These are phyloP conservation scores for Cinclus cinclus DNA, from an alignment of 2,113 vertebrate species.

Conservation along the genomic window DNA sequence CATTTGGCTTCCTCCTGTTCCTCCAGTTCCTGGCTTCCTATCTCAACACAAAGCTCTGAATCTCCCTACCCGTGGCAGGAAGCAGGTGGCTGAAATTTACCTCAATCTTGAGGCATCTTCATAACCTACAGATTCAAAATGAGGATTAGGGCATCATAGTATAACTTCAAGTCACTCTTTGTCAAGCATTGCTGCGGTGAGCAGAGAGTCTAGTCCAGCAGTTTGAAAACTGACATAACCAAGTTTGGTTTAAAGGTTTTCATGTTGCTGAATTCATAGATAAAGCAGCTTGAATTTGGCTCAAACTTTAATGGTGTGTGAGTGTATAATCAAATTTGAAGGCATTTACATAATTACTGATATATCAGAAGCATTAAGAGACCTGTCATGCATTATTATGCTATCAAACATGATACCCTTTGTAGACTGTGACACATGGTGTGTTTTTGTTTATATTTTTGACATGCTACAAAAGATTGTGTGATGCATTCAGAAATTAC, in stretches of 20 bases:
- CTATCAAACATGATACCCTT: conserved; percentile 13
- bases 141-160: background rate
- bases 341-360: conserved; percentile 46
- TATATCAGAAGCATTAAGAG: background rate
- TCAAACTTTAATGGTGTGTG: background rate
- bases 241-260: background rate
- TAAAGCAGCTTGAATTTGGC: background rate
- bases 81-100: background rate
- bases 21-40: background rate
- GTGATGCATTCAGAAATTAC: conserved; percentile 22
- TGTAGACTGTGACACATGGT: conserved; percentile 12
- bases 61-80: background rate
- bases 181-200: background rate
- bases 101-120: background rate
- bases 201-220: background rate
- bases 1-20: fast-evolving
- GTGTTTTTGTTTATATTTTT: conserved; percentile 41
- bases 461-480: conserved; percentile 2
- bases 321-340: conserved; percentile 3
- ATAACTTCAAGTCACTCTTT: background rate
- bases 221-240: background rate
- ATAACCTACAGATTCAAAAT: background rate
- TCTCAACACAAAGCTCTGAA: background rate
- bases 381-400: conserved; percentile 6
- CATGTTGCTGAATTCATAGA: background rate